phyloP scores from a whole-genome alignment of 2,888 invertebrate genomes.

The Steinernema hermaphroditum region DNA sequence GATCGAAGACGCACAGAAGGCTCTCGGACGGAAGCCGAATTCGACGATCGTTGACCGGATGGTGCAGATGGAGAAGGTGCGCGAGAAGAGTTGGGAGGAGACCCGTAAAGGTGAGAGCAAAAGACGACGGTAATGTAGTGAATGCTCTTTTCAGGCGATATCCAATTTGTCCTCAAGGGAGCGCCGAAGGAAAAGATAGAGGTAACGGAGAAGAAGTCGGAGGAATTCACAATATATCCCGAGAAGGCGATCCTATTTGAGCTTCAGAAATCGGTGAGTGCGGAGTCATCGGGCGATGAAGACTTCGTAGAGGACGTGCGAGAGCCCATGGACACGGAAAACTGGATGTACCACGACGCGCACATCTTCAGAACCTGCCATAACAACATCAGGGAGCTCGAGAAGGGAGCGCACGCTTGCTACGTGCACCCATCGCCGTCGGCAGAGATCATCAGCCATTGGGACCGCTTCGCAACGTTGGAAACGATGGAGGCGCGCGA shows the following conservation, averaged over 20 bases:
- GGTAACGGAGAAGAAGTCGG: not conserved
- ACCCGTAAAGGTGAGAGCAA: constrained; percentile 1
- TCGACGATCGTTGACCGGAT: constrained; percentile 18
- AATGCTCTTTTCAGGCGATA: not conserved
- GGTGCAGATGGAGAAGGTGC: constrained; percentile 6
- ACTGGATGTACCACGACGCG: constrained; percentile 21
- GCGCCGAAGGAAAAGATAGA: not conserved
- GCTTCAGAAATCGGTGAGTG: not conserved
- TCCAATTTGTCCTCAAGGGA: not conserved
- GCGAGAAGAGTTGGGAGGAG: not conserved
- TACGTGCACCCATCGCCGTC: not conserved
- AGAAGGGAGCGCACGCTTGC: constrained; percentile 14
- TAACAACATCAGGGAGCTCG: constrained; percentile 17
- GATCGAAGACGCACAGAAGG: not conserved
- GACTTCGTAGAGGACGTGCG: constrained; percentile 9
- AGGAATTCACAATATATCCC: not conserved
- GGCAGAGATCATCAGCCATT: not conserved
- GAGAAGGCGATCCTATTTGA: not conserved
- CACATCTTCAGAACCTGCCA: constrained; percentile 20
- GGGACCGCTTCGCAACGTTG: constrained; percentile 9
- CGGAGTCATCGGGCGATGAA: not conserved
- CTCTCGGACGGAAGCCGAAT: constrained; percentile 3
- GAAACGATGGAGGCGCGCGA: constrained; percentile 10
- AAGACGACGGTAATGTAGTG: too few species aligned
- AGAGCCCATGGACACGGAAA: constrained; percentile 1